Base-by-base conservation (phyloP, 2,888 invertebrate species). In the Caenorhabditis macrosperma region DNA sequence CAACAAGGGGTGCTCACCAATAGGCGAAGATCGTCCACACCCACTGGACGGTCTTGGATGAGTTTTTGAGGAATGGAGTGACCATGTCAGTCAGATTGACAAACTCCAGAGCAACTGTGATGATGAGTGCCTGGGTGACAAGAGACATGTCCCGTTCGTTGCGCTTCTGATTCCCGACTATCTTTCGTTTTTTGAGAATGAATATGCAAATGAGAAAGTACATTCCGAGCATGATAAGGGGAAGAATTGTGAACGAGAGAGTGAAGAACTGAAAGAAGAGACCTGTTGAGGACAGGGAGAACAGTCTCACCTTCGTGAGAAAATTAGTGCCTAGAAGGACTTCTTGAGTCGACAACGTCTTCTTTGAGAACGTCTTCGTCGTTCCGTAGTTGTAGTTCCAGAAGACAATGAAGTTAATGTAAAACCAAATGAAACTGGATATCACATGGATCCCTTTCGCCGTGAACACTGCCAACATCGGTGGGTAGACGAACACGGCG, bases 341-440 rank as follows among this genome's bases (percentile, higher is more conserved):
- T 55, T 79, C 77, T 22, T 77, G 64, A 35, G 72, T 50, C 0
- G 74, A 55, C 1, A 83, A 38, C 1, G 57, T 69, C 50, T 77
- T 78, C 26, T 38, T 77, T 0, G 76, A 72, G 15, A 83, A 77
- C 6, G 68, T 44, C 33, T 78, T 75, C 0, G 66, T 55, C 1
- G 78, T 82, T 52, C 83, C 83, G 57, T 67, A 80, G 35, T 71
- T 75, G 17, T 71, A 80, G 30, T 83, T 83, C 83, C 82, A 83
- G 26, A 57, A 78, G 20, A 82, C 81, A 3, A 83, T 83, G 44
- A 79, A 81, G 41, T 79, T 76, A 24, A 83, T 79, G 54, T 81
- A 83, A 12, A 77, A 26, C 83, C 83, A 83, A 1, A 83, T 60
- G 15, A 79, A 20, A 26, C 54, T 33, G 4, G 81, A 74, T 7